These are phyloP conservation scores for Sternotherus odoratus DNA, from an alignment of 2,797 vertebrate genomes.

Conservation along the genomic window DNA sequence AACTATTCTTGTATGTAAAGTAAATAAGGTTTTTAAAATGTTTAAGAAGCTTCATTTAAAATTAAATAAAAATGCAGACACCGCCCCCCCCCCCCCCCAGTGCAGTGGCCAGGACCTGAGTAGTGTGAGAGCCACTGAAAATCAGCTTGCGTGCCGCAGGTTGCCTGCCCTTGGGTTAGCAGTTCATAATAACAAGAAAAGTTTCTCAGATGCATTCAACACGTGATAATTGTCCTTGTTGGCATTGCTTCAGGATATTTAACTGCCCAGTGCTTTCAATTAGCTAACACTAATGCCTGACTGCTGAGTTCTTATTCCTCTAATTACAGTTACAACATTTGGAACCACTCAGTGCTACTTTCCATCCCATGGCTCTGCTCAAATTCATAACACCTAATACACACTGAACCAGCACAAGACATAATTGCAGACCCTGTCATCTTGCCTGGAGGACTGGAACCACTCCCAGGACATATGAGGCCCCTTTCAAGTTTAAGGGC, in stretches of 20 bases:
- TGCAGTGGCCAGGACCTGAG: too few species aligned
- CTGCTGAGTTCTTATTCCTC: not conserved
- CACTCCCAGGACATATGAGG: too few species aligned
- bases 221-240: not conserved
- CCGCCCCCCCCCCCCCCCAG: too few species aligned
- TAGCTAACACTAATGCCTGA: not conserved
- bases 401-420: not conserved
- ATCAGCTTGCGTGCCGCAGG: too few species aligned
- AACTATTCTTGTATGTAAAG: too few species aligned
- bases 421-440: too few species aligned
- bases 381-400: not conserved
- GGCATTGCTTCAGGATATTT: not conserved
- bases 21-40: too few species aligned
- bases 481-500: too few species aligned
- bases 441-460: not conserved
- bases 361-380: not conserved
- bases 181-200: not conserved
- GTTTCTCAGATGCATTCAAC: not conserved
- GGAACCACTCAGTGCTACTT: not conserved
- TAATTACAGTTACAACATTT: not conserved
- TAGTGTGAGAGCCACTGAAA: too few species aligned
- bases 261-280: not conserved
- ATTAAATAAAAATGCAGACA: too few species aligned
- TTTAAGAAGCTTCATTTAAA: too few species aligned
- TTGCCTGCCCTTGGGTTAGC: not conserved